Evolutionary conservation across 2,888 invertebrate species (phyloP), one percentile per base, ranked within the genome.

Genomic region (Geophilus truncorum): DNA sequence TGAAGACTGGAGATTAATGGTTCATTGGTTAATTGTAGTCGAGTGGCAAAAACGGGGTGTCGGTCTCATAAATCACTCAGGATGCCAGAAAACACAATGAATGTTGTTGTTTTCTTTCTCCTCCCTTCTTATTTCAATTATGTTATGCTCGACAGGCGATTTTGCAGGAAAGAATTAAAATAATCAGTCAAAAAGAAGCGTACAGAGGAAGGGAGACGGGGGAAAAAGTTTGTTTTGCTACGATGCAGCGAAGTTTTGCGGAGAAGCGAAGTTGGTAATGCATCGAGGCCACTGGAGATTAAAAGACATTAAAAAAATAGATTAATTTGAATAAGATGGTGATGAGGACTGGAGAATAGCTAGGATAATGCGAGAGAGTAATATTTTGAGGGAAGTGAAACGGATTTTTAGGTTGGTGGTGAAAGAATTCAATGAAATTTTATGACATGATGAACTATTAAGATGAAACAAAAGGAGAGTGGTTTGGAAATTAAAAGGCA

Each of bases 401-500:
- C 40, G 57, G 57, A 62, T 62, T 62, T 62, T 62, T 62, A 62
- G 23, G 15, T 10, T 62, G 57, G 57, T 40, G 40, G 21, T n/a
- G 57, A 62, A 62, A 23, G 76, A 76, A 76, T 76, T 76, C 76
- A 76, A 76, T 76, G 30, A 76, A 30, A 76, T 76, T 76, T 76
- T 76, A 76, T 34, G 76, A 76, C 76, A 28, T 76, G 34, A 76
- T 76, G 76, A 76, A 76, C 76, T 76, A 76, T 76, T 76, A 76
- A 76, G 34, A 30, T 76, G 76, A 76, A 76, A 76, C 30, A 32
- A 76, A 76, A 76, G 76, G 28, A 76, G 28, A 34, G 76, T 30
- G 34, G 76, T n/a, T 76, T 76, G 23, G 18, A 12, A 76, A 34
- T 32, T 32, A 34, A 62, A 62, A 62, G 23, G n/a, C 10, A 62